Base-by-base conservation (phyloP, 2,113 vertebrate genomes). In the Amblyopsis rosae region DNA sequence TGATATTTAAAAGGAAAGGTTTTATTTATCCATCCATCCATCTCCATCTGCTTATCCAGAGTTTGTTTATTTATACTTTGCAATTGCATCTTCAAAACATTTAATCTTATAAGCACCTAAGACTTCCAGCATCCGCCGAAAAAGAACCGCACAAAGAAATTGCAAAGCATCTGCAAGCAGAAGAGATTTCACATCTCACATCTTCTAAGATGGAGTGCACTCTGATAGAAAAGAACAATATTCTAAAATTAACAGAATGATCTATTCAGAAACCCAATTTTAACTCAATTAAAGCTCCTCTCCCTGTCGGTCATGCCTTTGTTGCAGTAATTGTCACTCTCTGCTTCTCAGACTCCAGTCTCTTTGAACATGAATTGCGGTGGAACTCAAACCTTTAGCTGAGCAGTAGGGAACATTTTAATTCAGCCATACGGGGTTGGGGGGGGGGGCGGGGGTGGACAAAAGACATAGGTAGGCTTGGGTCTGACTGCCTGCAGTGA, bases 211-310 rank as follows among this genome's bases (percentile, higher is more conserved):
- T 11, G 48, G 49, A 77, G 74, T 13, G 72, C 68, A 51, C 62
- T 50, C 76, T 60, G 62, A 66, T 26, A 60, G 15, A 73, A 83
- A 67, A 62, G 57, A 80, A 80, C 19, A 82, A 8, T 79, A 85
- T 81, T 86, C 82, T 74, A 55, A 87, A 82, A 87, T 82, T 80
- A 84, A 86, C 79, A 84, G 84, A 86, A 85, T 86, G 81, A 89
- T 88, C 79, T 82, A 82, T 89, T 89, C 77, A 89, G 60, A 85
- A 86, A 85, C 75, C 82, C 79, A 85, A 88, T 88, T 84, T 81
- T 85, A 85, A 88, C 81, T 88, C 86, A 88, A 88, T 87, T 87
- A 88, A 85, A 84, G 84, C 79, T 60, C 9, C 84, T 81, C 82
- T 89, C 84, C 80, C 74, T 69, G 87, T 77, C 81, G 56, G 86